Conservation (phyloP, 2,113 vertebrate genomes). For the Brienomyrus longianalis region DNA sequence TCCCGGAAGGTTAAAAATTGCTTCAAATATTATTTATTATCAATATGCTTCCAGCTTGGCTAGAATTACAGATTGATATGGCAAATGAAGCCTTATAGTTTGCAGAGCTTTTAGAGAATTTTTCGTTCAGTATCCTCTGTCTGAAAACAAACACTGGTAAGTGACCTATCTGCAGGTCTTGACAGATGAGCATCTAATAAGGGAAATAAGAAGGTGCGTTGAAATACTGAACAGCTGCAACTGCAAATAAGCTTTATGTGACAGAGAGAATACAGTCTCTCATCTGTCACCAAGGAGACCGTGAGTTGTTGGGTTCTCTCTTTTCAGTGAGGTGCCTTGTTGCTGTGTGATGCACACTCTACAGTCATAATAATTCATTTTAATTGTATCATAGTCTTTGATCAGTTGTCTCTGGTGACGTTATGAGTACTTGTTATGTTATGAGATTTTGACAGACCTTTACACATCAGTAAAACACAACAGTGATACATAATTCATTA, state of each 20-base stretch:
- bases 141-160: not conserved
- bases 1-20: constrained; percentile 30
- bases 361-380: constrained; percentile 35
- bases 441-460: not conserved
- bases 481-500: not conserved
- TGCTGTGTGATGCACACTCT: constrained; percentile 11
- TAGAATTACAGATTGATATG: not conserved
- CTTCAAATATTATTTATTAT: not conserved
- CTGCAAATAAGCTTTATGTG: constrained; percentile 70
- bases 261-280: constrained; percentile 50
- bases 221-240: constrained; percentile 65
- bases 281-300: constrained; percentile 59
- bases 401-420: not conserved
- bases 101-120: not conserved
- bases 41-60: constrained; percentile 19
- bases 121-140: not conserved
- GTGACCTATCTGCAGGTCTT: constrained; percentile 40
- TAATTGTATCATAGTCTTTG: constrained; percentile 23
- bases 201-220: constrained; percentile 50
- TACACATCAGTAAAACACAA: not conserved
- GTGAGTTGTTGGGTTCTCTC: constrained; percentile 50
- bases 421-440: not conserved
- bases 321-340: constrained; percentile 36
- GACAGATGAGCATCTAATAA: constrained; percentile 44
- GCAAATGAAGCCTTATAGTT: not conserved